These are phyloP conservation scores for Andricus curvator DNA, from an alignment of 2,888 invertebrate species.

Conservation along the genomic window DNA sequence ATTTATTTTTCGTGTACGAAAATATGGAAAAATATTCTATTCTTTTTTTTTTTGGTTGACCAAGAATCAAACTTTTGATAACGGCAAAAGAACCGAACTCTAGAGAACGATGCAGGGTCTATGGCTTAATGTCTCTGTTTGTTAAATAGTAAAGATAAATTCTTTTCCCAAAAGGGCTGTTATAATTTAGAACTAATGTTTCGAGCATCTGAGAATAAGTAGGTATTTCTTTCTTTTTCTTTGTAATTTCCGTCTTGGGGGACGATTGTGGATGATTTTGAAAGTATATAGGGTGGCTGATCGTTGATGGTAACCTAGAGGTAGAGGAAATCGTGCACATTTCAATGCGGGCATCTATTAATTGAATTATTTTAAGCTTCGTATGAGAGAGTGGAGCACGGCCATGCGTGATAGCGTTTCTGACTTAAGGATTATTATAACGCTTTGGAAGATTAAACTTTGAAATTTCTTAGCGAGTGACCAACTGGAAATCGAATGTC, in stretches of 20 bases:
- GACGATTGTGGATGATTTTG: not conserved
- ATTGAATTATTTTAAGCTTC: constrained; percentile 76
- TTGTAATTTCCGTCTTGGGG: not conserved
- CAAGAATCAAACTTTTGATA: too few species aligned
- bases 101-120: too few species aligned
- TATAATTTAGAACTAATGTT: not conserved
- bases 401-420: constrained; percentile 73
- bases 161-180: not conserved
- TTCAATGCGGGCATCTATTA: constrained; percentile 69
- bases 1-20: too few species aligned
- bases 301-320: constrained; percentile 5
- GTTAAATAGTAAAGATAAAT: not conserved
- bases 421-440: constrained; percentile 72
- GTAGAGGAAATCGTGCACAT: constrained; percentile 26
- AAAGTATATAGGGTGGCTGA: constrained; percentile 3
- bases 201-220: not conserved
- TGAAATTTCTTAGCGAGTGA: constrained; percentile 59
- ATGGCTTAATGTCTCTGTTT: too few species aligned
- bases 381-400: constrained; percentile 67
- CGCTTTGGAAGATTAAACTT: constrained; percentile 65
- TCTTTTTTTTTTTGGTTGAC: too few species aligned
- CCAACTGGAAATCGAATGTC: constrained; percentile 58
- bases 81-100: too few species aligned
- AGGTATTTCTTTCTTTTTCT: not conserved
- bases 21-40: not conserved